Conservation (phyloP, 2,888 invertebrate species). For the Perdita meconis region DNA sequence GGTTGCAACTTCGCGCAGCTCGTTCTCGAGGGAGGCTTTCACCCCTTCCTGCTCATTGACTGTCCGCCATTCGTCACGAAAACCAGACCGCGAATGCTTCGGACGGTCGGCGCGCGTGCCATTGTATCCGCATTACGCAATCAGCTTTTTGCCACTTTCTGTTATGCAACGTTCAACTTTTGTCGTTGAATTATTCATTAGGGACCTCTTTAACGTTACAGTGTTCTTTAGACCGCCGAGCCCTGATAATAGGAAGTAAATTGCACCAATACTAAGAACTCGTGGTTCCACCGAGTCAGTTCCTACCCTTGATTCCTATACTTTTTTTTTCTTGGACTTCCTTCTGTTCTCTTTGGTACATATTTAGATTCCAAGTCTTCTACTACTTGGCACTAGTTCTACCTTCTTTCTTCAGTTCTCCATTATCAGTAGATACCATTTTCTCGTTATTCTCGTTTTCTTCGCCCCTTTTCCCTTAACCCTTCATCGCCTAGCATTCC, state of each 20-base stretch:
- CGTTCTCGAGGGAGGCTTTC: constrained; percentile 12
- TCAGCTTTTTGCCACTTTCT: constrained; percentile 9
- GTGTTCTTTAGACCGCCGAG: not conserved
- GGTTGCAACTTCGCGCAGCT: constrained; percentile 35
- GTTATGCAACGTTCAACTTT: constrained; percentile 20
- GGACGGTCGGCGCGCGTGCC: constrained; percentile 47
- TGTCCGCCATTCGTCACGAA: constrained; percentile 50
- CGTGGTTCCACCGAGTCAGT: not conserved
- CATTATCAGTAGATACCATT: not conserved
- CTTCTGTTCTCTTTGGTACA: not conserved
- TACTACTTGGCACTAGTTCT: not conserved
- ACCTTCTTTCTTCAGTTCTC: not conserved
- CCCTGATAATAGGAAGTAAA: constrained; percentile 2
- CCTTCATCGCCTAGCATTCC: too few species aligned
- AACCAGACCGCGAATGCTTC: constrained; percentile 44
- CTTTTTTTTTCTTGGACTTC: not conserved
- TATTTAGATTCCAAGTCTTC: not conserved
- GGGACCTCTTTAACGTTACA: constrained; percentile 25
- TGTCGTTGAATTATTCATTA: constrained; percentile 48
- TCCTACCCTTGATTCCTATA: not conserved
- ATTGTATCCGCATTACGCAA: constrained; percentile 53
- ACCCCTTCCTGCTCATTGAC: constrained; percentile 10
- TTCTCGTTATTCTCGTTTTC: not conserved
- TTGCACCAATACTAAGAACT: not conserved
- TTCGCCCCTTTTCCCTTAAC: too few species aligned